Conservation (phyloP, 2,113 vertebrate genomes). For the Chaenogobius annularis region DNA sequence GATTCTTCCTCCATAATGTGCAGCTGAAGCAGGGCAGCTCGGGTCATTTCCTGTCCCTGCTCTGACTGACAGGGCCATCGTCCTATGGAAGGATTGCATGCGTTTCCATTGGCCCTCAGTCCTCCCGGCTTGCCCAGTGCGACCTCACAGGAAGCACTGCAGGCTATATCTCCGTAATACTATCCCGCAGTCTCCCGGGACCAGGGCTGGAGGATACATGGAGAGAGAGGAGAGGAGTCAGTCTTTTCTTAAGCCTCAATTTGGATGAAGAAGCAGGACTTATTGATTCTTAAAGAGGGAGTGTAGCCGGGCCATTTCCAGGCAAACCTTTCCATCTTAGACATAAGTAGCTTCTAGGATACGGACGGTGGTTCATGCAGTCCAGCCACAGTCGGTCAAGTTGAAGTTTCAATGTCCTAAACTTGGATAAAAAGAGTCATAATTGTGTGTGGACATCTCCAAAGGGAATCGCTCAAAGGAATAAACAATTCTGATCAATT, state of each 20-base stretch:
- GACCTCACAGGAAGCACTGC: slow-evolving; percentile 58
- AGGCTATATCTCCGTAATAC: slow-evolving; percentile 52
- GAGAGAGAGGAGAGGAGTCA: slow-evolving; percentile 30
- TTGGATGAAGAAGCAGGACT: slow-evolving; percentile 20
- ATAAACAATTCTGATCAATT: neutral
- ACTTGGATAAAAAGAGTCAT: neutral
- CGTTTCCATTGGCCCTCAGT: slow-evolving; percentile 45
- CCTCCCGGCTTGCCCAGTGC: slow-evolving; percentile 45
- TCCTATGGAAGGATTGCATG: slow-evolving; percentile 17
- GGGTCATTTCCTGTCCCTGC: slow-evolving; percentile 26
- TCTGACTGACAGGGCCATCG: slow-evolving; percentile 20
- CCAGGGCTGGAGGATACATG: slow-evolving; percentile 36
- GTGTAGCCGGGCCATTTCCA: slow-evolving; percentile 13
- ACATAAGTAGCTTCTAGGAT: neutral
- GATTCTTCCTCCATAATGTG: slow-evolving; percentile 17
- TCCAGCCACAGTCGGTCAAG: neutral
- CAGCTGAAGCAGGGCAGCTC: slow-evolving; percentile 15
- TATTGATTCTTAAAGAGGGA: slow-evolving; percentile 42
- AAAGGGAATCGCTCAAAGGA: neutral
- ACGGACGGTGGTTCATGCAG: neutral
- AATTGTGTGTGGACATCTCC: neutral
- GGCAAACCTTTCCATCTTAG: slow-evolving; percentile 3
- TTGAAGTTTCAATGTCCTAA: neutral
- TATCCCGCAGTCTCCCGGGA: slow-evolving; percentile 42
- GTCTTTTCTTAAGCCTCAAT: slow-evolving; percentile 23